Evolutionary conservation across 2,888 invertebrate species (phyloP).

Genomic region (Antitype chi): DNA sequence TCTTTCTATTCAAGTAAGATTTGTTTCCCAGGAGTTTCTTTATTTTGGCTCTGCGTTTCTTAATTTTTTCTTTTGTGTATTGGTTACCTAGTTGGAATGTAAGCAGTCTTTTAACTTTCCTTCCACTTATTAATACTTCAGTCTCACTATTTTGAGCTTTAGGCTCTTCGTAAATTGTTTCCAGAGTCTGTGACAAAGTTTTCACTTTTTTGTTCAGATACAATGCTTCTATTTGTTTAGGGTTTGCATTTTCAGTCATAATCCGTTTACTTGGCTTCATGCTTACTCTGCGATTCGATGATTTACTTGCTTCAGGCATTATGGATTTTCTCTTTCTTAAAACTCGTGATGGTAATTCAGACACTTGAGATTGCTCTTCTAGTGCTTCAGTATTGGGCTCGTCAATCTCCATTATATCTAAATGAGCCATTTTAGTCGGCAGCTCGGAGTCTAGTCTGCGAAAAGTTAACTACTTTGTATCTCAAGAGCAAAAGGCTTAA

Average conservation of each 20-base stretch:
- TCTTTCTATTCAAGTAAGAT: conserved; percentile 87
- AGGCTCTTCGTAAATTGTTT: conserved; percentile 92
- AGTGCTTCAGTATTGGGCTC: conserved; percentile 66
- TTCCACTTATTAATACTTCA: conserved; percentile 86
- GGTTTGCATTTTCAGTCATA: conserved; percentile 81
- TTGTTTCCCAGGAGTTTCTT: conserved; percentile 90
- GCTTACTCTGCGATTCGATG: conserved; percentile 86
- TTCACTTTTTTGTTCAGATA: conserved; percentile 91
- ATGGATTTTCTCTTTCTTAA: conserved; percentile 85
- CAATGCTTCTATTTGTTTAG: conserved; percentile 88
- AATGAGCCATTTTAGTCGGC: conserved; percentile 86
- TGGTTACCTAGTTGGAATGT: conserved; percentile 89
- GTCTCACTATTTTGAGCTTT: conserved; percentile 83
- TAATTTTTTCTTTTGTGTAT: conserved; percentile 90
- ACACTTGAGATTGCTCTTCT: conserved; percentile 66
- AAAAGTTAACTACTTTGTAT: conserved; percentile 42
- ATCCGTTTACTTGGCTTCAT: conserved; percentile 87
- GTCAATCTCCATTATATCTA: conserved; percentile 86
- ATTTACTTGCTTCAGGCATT: conserved; percentile 79
- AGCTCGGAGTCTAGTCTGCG: conserved; percentile 83
- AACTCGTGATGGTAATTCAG: conserved; percentile 76
- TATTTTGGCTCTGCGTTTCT: conserved; percentile 90
- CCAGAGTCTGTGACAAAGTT: conserved; percentile 88
- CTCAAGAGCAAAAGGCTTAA: conserved; percentile 9
- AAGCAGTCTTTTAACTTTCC: conserved; percentile 90